Percentiles rank a stretch among this genome's conserved stretches.
Conservation (phyloP, 2,113 vertebrate genomes). For the Indri indri region DNA sequence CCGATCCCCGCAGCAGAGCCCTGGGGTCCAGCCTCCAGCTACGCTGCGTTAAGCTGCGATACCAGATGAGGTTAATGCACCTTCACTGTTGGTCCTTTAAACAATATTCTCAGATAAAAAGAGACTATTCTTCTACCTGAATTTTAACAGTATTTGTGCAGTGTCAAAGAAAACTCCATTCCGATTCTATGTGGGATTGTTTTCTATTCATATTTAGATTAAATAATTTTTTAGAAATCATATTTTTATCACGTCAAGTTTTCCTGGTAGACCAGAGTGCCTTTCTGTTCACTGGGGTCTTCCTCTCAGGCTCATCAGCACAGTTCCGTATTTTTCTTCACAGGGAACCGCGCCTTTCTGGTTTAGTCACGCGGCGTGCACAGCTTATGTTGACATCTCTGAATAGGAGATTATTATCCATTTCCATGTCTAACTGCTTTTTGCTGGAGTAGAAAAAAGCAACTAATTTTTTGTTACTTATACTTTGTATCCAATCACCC, state of each 20-base stretch:
- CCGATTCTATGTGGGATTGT: rapidly evolving
- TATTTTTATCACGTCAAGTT: rapidly evolving
- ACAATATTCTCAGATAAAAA: background rate
- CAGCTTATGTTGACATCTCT: rapidly evolving
- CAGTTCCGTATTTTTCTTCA: rapidly evolving
- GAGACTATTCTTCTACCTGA: background rate
- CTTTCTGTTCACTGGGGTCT: rapidly evolving
- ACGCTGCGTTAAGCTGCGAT: rapidly evolving
- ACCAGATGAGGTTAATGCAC: rapidly evolving
- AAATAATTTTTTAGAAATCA: too few relatives aligned
- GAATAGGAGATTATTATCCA: rapidly evolving
- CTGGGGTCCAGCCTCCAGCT: rapidly evolving
- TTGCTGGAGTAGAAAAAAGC: background rate
- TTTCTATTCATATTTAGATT: background rate
- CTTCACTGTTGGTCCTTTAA: rapidly evolving
- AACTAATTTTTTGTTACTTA: background rate
- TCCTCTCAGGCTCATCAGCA: too few relatives aligned
- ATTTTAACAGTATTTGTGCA: rapidly evolving
- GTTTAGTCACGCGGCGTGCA: rapidly evolving
- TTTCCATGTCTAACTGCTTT: rapidly evolving
- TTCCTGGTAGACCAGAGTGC: rapidly evolving
- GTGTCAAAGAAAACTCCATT: background rate
- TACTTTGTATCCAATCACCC: background rate
- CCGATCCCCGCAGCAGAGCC: too few relatives aligned
- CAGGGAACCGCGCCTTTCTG: rapidly evolving